Base-by-base conservation (phyloP, 2,113 vertebrate genomes). In the Notarius quadriscutis region DNA sequence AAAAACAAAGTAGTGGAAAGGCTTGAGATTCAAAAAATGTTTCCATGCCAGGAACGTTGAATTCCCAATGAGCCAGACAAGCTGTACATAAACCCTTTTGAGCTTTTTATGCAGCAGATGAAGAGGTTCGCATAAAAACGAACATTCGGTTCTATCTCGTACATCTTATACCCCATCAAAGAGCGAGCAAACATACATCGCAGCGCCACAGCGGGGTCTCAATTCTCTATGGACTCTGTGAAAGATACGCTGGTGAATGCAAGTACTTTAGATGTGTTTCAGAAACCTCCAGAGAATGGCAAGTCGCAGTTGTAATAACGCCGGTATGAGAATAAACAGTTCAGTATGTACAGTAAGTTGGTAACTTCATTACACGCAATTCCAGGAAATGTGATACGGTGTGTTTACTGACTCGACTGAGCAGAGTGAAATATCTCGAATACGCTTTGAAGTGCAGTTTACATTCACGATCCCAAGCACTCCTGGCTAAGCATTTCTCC, bases 241-340 rank as follows among this genome's bases (percentile, higher is more conserved):
- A 57, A 12, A 20, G 55, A 60, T 41, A 30, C 10, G 17, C 27
- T 20, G 30, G 30, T 41, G 57, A 15, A 9, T 58, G 55, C 27
- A 81, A 57, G 17, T 41, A 81, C 57, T 41, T 41, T 41, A 22
- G 79, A 60, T 60, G 60, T 11, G 79, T 81, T 60, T 30, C 55
- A 81, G 55, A 41, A 81, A 34, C 27, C 79, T 60, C 79, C 30
- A 34, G 79, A 41, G 79, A 60, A 58, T 55, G 12, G 77, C 77
- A 1, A 17, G 55, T 34, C 20, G 55, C 78, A 60, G 55, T 34
- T 58, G 53, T 30, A 20, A 58, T 22, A 5, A 81, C 41, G 3
- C 55, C 60, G 79, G 79, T 41, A 81, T 41, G 18, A 58, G 55
- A 57, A 80, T 53, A 79, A 80, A 57, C 77, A 30, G 51, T 18